phyloP scores from a whole-genome alignment of 2,888 invertebrate species.

The Deroplatys truncata region DNA sequence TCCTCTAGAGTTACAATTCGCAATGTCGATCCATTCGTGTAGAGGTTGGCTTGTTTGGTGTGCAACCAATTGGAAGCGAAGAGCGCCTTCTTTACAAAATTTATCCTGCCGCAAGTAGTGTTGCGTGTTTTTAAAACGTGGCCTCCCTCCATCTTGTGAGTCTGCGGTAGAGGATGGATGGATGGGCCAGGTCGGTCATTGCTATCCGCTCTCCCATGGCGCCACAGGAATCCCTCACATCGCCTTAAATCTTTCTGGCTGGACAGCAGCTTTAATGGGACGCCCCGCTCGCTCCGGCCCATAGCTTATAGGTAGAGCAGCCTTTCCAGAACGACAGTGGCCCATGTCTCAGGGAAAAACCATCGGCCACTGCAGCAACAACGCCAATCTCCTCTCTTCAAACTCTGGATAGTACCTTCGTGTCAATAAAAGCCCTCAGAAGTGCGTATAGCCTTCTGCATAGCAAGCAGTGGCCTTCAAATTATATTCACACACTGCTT shows the following conservation, averaged over 20 bases:
- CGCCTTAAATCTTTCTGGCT: constrained; percentile 26
- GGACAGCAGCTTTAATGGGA: constrained; percentile 27
- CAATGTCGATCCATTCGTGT: too few relatives aligned
- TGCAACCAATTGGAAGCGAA: too few relatives aligned
- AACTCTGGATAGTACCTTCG: too few relatives aligned
- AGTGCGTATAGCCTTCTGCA: too few relatives aligned
- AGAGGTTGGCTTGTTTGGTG: too few relatives aligned
- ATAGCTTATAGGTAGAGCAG: constrained; percentile 12
- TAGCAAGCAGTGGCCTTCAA: too few relatives aligned
- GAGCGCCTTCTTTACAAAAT: neutral
- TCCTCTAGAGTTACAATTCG: too few relatives aligned
- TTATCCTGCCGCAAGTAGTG: neutral
- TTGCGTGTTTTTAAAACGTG: neutral
- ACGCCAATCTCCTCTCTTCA: too few relatives aligned
- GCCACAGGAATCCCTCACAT: constrained; percentile 26
- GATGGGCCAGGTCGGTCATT: constrained; percentile 20
- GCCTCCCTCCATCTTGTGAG: neutral
- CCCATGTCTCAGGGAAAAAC: neutral
- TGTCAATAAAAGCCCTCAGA: too few relatives aligned
- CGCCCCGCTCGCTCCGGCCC: constrained; percentile 17
- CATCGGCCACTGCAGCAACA: too few relatives aligned
- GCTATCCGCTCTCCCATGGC: constrained; percentile 20
- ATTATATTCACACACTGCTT: too few relatives aligned
- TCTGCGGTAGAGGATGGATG: constrained; percentile 9
- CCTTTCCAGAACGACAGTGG: neutral